Conservation (phyloP, 2,113 vertebrate genomes). For the Glareola pratincola region DNA sequence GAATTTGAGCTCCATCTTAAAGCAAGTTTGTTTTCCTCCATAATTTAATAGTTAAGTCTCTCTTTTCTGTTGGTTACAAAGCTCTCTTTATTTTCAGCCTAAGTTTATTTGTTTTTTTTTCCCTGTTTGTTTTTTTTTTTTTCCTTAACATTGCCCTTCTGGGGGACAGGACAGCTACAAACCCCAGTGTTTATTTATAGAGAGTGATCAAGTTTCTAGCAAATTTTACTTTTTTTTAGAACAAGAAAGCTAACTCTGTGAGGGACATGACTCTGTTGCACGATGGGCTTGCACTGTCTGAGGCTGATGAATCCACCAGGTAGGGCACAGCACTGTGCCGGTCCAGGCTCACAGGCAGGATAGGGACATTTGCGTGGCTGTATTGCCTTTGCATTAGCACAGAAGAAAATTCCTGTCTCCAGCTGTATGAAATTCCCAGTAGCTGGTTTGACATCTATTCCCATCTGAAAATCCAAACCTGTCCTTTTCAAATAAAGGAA, state of each 20-base stretch:
- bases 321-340: neutral
- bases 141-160: neutral
- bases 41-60: neutral
- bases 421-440: neutral
- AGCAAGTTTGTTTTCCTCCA: neutral
- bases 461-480: neutral
- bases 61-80: neutral
- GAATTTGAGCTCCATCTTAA: neutral
- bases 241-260: neutral
- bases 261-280: neutral
- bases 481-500: neutral
- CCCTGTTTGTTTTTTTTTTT: neutral
- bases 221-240: neutral
- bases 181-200: neutral
- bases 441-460: neutral
- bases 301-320: neutral
- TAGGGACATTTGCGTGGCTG: rapidly evolving
- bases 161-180: neutral
- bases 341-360: rapidly evolving
- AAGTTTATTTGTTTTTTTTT: neutral
- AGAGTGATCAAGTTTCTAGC: neutral
- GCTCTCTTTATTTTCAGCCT: neutral
- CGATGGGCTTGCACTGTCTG: neutral
- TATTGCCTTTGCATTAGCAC: neutral
- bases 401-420: neutral